phyloP scores from a whole-genome alignment of 2,888 invertebrate species.

The Parnassius apollo region DNA sequence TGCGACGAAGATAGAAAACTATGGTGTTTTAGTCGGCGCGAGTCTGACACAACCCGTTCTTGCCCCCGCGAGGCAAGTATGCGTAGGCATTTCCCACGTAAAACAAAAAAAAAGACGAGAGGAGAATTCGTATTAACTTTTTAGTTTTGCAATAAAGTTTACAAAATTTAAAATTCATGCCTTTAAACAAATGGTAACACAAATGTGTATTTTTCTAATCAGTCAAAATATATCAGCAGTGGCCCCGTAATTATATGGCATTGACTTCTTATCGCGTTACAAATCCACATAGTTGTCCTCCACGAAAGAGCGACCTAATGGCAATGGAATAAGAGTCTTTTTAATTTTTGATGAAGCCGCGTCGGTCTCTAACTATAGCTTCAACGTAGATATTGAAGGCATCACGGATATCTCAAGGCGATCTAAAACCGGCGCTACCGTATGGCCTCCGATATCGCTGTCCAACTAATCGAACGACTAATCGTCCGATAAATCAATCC shows the following conservation, averaged over 20 bases:
- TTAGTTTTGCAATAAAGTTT: too few species aligned
- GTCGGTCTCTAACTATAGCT: not conserved
- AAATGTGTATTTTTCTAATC: conserved; percentile 8
- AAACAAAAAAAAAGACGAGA: too few species aligned
- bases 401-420: conserved; percentile 29
- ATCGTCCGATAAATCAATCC: conserved; percentile 33
- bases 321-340: not conserved
- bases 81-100: too few species aligned
- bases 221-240: conserved; percentile 16
- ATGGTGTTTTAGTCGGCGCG: too few species aligned
- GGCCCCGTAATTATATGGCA: conserved; percentile 16
- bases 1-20: too few species aligned
- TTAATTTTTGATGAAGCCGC: not conserved
- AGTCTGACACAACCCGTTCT: too few species aligned
- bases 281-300: not conserved
- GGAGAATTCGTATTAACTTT: too few species aligned
- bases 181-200: too few species aligned
- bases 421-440: conserved; percentile 37
- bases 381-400: conserved; percentile 17
- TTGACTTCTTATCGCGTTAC: conserved; percentile 19
- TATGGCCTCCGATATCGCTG: conserved; percentile 45
- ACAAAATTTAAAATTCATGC: too few species aligned
- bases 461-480: conserved; percentile 20
- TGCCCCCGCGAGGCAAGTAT: too few species aligned
- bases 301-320: not conserved